Conservation (phyloP, 2,888 invertebrate species). For the Hybos culiciformis region DNA sequence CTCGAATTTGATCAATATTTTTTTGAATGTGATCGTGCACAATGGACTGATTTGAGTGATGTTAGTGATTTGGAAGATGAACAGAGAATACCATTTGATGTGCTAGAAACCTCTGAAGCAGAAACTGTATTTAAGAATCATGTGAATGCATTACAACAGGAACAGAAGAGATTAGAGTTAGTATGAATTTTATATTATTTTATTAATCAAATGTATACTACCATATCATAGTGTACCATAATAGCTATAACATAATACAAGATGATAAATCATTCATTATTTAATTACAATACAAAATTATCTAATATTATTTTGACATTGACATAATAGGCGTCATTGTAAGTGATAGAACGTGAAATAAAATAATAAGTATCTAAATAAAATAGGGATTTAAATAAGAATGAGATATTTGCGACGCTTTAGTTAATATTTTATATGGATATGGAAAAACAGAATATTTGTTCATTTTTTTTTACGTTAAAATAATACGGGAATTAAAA, state of each 20-base stretch:
- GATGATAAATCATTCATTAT: no score
- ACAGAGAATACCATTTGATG: constrained; percentile 79
- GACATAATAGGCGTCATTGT: no score
- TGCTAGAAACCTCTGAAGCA: constrained; percentile 80
- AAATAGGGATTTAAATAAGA: no score
- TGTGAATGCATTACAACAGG: constrained; percentile 80
- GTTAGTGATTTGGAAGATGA: constrained; percentile 47
- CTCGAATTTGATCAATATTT: constrained; percentile 91
- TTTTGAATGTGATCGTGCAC: constrained; percentile 65
- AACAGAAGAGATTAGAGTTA: constrained; percentile 84
- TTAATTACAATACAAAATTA: no score
- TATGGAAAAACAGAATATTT: no score
- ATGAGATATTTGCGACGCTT: no score
- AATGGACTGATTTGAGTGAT: constrained; percentile 61
- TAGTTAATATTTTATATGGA: no score
- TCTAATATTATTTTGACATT: not conserved
- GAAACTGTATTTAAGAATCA: constrained; percentile 86
- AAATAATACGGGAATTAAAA: no score
- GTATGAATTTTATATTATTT: constrained; percentile 33
- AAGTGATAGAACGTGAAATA: no score
- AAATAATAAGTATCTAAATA: no score
- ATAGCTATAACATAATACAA: no score
- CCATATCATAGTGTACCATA: not conserved
- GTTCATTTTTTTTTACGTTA: no score
- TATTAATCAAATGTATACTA: not conserved